Evolutionary conservation across 2,113 vertebrate genomes (phyloP), one percentile per base, ranked within the genome.

Genomic region (Hemiprocne comata): DNA sequence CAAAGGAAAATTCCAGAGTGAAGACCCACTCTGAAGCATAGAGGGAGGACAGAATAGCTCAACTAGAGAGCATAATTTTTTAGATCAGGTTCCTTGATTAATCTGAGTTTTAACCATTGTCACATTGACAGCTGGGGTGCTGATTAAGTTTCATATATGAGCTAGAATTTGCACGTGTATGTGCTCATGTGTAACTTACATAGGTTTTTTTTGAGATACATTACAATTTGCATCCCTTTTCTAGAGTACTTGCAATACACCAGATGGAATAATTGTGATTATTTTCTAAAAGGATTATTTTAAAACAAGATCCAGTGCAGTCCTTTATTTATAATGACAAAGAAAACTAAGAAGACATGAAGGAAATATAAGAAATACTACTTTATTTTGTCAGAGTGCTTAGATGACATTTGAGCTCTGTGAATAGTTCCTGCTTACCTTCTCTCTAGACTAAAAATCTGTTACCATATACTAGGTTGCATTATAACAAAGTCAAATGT

Each of bases 181-280:
- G n/a, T n/a, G n/a, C 70, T 46, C 57, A 61, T n/a, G n/a, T 65
- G 17, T 61, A 71, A 95, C 83, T 95, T 87, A 88, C 46, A 94
- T 20, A 65, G 24, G 3, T n/a, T 9, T n/a, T 86, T 65, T 76
- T 61, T 71, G 9, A 79, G 34, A 74, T 65, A 89, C 17, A 48
- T 61, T 58, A 95, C 53, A 87, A 85, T 82, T 89, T 88, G 75
- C 38, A 93, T 58, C 51, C 72, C 89, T 93, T 90, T 84, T 85
- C 54, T 82, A 40, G 94, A 94, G 24, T 85, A 48, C 40, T 72
- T 91, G 58, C 44, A 69, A 50, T 44, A 72, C 51, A 94, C 57
- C 78, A 86, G 81, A 84, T 78, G 40, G 50, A 90, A 90, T 90
- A 87, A 93, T 53, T 58, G 67, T 70, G n/a, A n/a, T 80, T 82